Evolutionary conservation across 2,888 invertebrate species (phyloP), one percentile per base, ranked within the genome.

Genomic region (Drosophila kuntzei): DNA sequence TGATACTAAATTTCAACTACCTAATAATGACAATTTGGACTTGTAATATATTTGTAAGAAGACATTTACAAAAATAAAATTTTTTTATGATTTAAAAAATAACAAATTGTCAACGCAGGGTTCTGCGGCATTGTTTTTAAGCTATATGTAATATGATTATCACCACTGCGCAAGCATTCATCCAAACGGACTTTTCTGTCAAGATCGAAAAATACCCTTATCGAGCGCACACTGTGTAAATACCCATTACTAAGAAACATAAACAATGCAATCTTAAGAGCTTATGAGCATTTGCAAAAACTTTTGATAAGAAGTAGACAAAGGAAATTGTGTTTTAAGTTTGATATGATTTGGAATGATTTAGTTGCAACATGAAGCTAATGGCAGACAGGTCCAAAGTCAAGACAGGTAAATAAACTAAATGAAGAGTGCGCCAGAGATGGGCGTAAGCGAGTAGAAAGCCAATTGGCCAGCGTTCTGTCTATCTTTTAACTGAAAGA

Each of bases 211-310:
- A 53, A 50, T 58, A 58, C 64, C 61, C 69, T 65, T 79, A 76
- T 76, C 76, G 65, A 65, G 63, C 41, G 37, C 50, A 46, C 32
- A 46, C 39, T 61, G 54, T 41, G 61, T 49, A 81, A 81, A 84
- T 73, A 81, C 62, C 71, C 67, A 63, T 73, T 71, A 81, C 70
- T 76, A 77, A 66, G 49, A 72, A 71, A 85, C 50, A 82, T 79
- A 82, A 77, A 82, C 72, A 85, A 79, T 61, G 64, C 46, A 43
- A 71, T 71, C 71, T 75, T 75, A 66, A 51, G 55, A 66, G 70
- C 44, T 36, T 62, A 50, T 50, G 36, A 64, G 49, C 51, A 50
- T 63, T 54, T 47, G 46, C 55, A 18, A 34, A 27, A 34, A 51
- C 18, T 32, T 55, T 47, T 62, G 76, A 75, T 71, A 75, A 71